A percentile compares a stretch with the other conserved stretches of the same genome.
These are phyloP conservation scores for Lordiphosa clarofinis DNA, from an alignment of 1,140 invertebrate species.

Conservation along the genomic window DNA sequence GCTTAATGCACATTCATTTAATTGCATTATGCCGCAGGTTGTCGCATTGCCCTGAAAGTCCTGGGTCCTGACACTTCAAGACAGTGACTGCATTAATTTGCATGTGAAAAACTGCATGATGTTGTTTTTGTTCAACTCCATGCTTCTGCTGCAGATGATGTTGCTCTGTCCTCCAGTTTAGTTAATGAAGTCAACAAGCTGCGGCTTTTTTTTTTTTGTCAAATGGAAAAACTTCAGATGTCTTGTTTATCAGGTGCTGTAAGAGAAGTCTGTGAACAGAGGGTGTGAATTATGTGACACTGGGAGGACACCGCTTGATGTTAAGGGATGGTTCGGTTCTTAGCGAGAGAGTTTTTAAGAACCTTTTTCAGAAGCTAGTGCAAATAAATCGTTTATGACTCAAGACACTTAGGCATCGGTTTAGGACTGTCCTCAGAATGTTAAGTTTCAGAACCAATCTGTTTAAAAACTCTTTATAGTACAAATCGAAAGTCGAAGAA, in stretches of 20 bases:
- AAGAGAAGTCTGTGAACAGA: not conserved
- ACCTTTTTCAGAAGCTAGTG: no score
- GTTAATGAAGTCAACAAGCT: slow-evolving; percentile 75
- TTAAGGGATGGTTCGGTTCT: no score
- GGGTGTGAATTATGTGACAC: not conserved
- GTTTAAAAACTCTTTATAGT: no score
- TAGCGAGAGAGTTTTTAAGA: no score
- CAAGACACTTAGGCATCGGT: no score
- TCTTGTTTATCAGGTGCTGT: not conserved
- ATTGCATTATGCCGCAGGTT: slow-evolving; percentile 76
- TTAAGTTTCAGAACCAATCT: no score
- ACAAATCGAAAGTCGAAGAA: no score
- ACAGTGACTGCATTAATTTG: slow-evolving; percentile 64
- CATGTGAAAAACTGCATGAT: slow-evolving; percentile 56
- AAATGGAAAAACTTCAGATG: slow-evolving; percentile 11
- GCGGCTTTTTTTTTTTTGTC: slow-evolving; percentile 43
- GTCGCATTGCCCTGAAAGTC: slow-evolving; percentile 52
- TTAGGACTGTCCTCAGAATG: no score
- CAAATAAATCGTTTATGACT: no score
- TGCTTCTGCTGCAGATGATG: slow-evolving; percentile 23
- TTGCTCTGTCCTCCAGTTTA: slow-evolving; percentile 32
- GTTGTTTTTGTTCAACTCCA: slow-evolving; percentile 8
- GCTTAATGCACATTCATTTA: slow-evolving; percentile 68
- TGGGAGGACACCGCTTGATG: no score
- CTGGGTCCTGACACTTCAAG: slow-evolving; percentile 38